These are phyloP conservation scores for Brachypalpus laphriformis DNA, from an alignment of 2,888 invertebrate species.

Conservation along the genomic window DNA sequence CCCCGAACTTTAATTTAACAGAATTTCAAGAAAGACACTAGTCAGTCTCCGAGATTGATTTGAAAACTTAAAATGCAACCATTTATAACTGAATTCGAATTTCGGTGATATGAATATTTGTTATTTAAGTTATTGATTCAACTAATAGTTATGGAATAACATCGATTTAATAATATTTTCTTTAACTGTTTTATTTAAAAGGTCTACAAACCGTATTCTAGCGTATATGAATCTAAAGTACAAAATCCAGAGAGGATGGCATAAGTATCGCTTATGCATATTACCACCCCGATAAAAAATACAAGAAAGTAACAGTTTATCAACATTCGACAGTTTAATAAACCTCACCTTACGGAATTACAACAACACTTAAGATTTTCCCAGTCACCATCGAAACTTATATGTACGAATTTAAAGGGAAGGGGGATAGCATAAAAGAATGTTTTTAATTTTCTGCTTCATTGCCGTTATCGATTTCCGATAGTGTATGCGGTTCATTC, in stretches of 20 bases:
- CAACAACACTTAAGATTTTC: neutral
- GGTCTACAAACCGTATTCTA: neutral
- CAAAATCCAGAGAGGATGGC: neutral
- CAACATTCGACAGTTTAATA: neutral
- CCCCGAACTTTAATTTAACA: no score
- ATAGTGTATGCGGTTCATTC: constrained; percentile 10
- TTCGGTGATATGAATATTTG: no score
- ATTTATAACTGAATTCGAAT: no score
- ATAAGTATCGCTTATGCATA: neutral
- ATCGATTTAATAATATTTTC: no score
- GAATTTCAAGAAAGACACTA: no score
- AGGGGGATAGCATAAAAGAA: neutral
- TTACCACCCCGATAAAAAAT: neutral
- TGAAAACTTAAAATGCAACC: no score
- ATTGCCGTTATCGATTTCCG: constrained; percentile 27
- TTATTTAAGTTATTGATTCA: no score
- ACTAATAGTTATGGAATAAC: no score
- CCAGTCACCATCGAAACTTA: constrained; percentile 5
- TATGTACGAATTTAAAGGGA: neutral
- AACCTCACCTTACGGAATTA: neutral
- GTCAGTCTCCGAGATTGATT: no score
- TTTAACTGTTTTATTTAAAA: no score
- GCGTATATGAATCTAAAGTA: neutral
- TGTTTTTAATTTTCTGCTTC: constrained; percentile 44
- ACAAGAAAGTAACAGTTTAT: neutral